phyloP scores from a whole-genome alignment of 64 coral and sea anemone genomes.

The Porites australiensis region DNA sequence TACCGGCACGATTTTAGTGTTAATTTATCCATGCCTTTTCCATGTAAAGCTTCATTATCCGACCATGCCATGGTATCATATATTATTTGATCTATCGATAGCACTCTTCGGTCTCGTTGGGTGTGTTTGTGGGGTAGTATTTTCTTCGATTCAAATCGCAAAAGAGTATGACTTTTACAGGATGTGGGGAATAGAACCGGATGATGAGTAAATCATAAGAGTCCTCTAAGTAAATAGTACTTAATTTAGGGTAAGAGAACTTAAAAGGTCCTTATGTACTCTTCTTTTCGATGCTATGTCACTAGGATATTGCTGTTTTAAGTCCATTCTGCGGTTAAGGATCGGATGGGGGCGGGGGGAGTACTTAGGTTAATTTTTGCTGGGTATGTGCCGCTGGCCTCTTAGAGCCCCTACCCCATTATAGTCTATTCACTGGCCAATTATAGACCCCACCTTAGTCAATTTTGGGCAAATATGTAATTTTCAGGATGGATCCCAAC shows the following conservation, averaged over 20 bases:
- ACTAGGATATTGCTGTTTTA: too few relatives aligned
- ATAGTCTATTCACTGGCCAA: too few relatives aligned
- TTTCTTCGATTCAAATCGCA: conserved; percentile 89
- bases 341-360: too few relatives aligned
- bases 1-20: conserved; percentile 84
- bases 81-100: conserved; percentile 73
- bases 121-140: conserved; percentile 80
- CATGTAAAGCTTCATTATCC: conserved; percentile 85
- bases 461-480: too few relatives aligned
- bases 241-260: neutral
- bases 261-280: too few relatives aligned
- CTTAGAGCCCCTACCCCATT: too few relatives aligned
- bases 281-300: too few relatives aligned
- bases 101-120: conserved; percentile 73
- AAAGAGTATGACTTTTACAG: conserved; percentile 96
- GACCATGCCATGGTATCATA: conserved; percentile 86
- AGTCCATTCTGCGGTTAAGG: too few relatives aligned
- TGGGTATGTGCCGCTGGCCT: too few relatives aligned
- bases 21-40: conserved; percentile 88
- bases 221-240: neutral
- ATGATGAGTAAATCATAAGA: conserved; percentile 61
- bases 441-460: too few relatives aligned
- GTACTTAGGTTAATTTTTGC: too few relatives aligned
- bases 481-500: too few relatives aligned
- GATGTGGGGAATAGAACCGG: conserved; percentile 91